These are phyloP conservation scores for Megaceryle torquata DNA, from an alignment of 2,113 vertebrate species.

Conservation along the genomic window DNA sequence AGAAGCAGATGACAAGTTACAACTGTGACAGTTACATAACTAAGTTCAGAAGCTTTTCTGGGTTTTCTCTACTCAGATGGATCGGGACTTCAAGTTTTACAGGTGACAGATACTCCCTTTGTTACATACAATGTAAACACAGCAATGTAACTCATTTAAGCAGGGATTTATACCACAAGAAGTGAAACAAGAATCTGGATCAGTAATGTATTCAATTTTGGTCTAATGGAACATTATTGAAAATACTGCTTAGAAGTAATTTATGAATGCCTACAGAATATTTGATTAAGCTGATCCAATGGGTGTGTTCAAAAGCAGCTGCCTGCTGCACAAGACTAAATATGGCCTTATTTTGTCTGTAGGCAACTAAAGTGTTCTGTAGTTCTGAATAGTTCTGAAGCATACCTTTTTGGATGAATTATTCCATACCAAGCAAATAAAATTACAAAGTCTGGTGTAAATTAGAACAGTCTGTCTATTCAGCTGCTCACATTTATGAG, in stretches of 20 bases:
- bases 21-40: not conserved
- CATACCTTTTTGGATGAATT: slow-evolving; percentile 36
- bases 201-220: not conserved
- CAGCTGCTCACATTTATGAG: slow-evolving; percentile 60
- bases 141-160: not conserved
- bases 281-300: not conserved
- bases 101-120: not conserved
- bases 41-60: not conserved
- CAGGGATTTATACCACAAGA: not conserved
- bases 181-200: not conserved
- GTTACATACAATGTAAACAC: not conserved
- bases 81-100: not conserved
- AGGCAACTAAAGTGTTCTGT: not conserved
- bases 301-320: not conserved
- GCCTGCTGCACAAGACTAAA: not conserved
- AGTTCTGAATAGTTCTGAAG: not conserved
- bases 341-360: slow-evolving; percentile 10
- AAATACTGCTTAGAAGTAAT: not conserved
- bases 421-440: slow-evolving; percentile 41
- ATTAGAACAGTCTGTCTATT: slow-evolving; percentile 63
- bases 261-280: not conserved
- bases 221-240: not conserved
- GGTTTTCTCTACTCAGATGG: not conserved
- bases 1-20: not conserved
- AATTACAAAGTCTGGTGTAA: slow-evolving; percentile 48